Evolutionary conservation across 2,113 vertebrate species (phyloP).

Genomic region (Corythornis madagascariensis): DNA sequence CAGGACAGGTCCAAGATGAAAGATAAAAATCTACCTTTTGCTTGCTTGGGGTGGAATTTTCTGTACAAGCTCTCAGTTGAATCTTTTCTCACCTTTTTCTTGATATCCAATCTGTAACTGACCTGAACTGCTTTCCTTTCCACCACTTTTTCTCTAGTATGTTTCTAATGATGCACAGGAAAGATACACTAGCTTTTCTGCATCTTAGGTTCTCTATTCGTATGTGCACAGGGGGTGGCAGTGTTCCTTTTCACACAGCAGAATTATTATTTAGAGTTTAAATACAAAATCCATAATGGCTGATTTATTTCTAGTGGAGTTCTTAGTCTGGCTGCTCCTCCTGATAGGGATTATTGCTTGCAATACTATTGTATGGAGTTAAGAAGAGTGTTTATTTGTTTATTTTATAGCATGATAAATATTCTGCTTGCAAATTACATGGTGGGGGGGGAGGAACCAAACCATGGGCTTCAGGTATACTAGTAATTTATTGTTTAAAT

Average conservation of each 20-base stretch:
- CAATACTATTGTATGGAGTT: not conserved
- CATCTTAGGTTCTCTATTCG: not conserved
- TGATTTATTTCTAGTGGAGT: not conserved
- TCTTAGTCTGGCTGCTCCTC: not conserved
- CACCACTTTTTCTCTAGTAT: not conserved
- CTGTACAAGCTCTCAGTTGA: not conserved
- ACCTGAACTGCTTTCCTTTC: not conserved
- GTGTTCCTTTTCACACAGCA: not conserved
- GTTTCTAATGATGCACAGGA: not conserved
- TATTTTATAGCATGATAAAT: not conserved
- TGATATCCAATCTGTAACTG: not conserved
- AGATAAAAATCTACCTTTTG: not conserved
- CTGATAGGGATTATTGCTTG: not conserved
- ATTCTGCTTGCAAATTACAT: not conserved
- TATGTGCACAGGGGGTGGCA: not conserved
- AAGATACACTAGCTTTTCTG: not conserved
- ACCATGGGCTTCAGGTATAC: not conserved
- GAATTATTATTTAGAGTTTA: not conserved
- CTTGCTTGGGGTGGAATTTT: not conserved
- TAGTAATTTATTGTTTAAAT: not conserved
- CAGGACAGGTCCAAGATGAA: not conserved
- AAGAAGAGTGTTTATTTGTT: not conserved
- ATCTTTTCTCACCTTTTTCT: not conserved
- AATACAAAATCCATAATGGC: not conserved
- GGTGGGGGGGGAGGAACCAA: not conserved